Evolutionary conservation across 2,888 invertebrate species (phyloP), one percentile per base, ranked within the genome.

Genomic region (Anoplius nigerrimus): DNA sequence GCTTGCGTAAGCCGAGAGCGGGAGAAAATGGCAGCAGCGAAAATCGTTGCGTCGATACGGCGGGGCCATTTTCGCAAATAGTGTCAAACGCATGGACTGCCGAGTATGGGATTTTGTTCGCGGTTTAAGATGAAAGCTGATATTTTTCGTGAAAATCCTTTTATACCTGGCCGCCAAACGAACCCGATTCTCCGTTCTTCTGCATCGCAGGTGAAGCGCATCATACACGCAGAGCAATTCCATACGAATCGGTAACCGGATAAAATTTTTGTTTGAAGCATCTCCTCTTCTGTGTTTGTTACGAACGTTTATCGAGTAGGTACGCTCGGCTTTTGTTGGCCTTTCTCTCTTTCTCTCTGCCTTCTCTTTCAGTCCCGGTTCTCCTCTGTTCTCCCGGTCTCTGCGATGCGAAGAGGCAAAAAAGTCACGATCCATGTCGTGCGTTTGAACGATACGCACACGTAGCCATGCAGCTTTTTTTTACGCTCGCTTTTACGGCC

Each of bases 401-500:
- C 15, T n/a, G n/a, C 20, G 21, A 56, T 34, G 67, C 24, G 34
- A 42, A 21, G 27, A 21, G 24, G 52, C 22, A 55, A 65, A 48
- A 27, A 22, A 62, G 58, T 64, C 59, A 48, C 48, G 22, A 54
- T 11, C 27, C 20, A 56, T 52, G 42, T 56, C 22, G 43, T 53
- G 24, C 51, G 56, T 58, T 34, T 58, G 20, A 58, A 34, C 52
- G 54, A 69, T 62, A 43, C 62, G 52, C 22, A 54, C 67, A 73
- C 63, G 62, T 67, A 46, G 24, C 27, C 18, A 22, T 54, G 64
- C 62, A 54, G 51, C 18, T 56, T 62, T 46, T 65, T 69, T 67
- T 68, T 62, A 61, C 57, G 64, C 66, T 64, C 64, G 66, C 67
- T 66, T 72, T 72, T 57, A 69, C 52, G 58, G 53, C 65, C 68